Base-by-base conservation (phyloP, 2,888 invertebrate genomes). In the Abrostola tripartita region DNA sequence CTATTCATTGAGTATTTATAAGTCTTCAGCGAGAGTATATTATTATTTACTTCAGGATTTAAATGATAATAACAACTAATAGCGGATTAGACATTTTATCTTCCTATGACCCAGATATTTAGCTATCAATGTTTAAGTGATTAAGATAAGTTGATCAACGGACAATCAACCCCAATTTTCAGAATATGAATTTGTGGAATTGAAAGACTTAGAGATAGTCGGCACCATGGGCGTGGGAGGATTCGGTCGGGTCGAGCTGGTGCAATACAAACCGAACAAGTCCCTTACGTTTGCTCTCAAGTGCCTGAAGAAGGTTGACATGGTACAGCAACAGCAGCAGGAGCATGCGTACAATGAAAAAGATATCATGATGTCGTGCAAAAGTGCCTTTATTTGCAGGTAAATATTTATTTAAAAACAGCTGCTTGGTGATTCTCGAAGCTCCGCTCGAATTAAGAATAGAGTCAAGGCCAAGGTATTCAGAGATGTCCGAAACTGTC, bases 151-250 rank as follows among this genome's bases (percentile, higher is more conserved):
- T 53, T 50, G 38, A 40, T 52, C 44, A 54, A 8, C 37, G 35
- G 6, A 14, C 5, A 24, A n/a, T 50, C 36, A 52, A 44, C 37
- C 2, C 38, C 56, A 10, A 42, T 7, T 80, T 81, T 65, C 88
- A 91, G 96, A 96, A 83, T 96, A 96, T 85, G 95, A 96, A 37
- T 95, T 96, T 68, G 95, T 99, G 37, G 95, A 96, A 61, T 91
- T 99, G 52, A 95, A 96, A 37, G 97, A 99, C 82, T 93, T 99
- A 76, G 97, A 97, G 81, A 96, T 97, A 66, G 95, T 98, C 14
- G 97, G 97, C 35, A 98, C 98, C 0, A 95, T 99, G 75, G 99
- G 99, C 0, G 97, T 98, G 11, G 99, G 99, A 6, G 99, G 98
- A 1, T 98, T 98, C 85, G 98, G 98, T 0, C 95, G 98, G 2